Evolutionary conservation across 37 sponge, comb jelly and placozoan genomes (phyloP), one percentile per base, ranked within the genome.

Genomic region (Spongilla lacustris): DNA sequence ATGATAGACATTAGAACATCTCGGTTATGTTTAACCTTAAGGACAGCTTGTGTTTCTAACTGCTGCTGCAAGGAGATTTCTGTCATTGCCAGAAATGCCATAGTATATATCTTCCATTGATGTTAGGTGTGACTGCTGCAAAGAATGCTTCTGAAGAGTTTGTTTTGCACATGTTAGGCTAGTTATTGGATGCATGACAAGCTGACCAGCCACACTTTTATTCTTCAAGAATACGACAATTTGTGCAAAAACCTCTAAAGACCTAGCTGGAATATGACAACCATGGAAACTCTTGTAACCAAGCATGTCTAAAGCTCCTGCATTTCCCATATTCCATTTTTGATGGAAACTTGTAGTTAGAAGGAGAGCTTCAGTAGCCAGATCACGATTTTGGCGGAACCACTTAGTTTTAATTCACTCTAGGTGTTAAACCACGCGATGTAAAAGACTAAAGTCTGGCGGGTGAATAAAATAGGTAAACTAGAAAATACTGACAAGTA

Each of bases 201-300:
- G 69, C 27, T 81, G 68, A 36, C 58, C 41, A 19, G 36, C 23
- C 12, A 28, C n/a, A 23, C 37, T 27, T 48, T 19, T 46, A 50
- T 36, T 29, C 33, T 28, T 58, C 31, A 49, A 81, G 83, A 87
- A 82, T 9, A 92, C 49, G 25, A 77, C 88, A 92, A 31, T 67
- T 27, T 24, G 87, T 58, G 69, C 92, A 91, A 8, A 83, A 86
- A 35, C 86, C 81, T 14, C 83, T 84, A 86, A 81, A 34, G 6
- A 28, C 25, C 1, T 68, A 33, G 2, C 36, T 49, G 68, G 83
- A 82, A 78, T 92, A 87, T 29, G 79, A 71, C 23, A 92, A 81
- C 92, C 92, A 92, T 26, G 72, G 38, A 77, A 81, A 92, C 66
- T 36, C 41, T 66, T 73, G 68, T 22, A 92, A 41, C 81, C 84